phyloP scores from a whole-genome alignment of 1,140 invertebrate species.

The Ruditapes philippinarum region DNA sequence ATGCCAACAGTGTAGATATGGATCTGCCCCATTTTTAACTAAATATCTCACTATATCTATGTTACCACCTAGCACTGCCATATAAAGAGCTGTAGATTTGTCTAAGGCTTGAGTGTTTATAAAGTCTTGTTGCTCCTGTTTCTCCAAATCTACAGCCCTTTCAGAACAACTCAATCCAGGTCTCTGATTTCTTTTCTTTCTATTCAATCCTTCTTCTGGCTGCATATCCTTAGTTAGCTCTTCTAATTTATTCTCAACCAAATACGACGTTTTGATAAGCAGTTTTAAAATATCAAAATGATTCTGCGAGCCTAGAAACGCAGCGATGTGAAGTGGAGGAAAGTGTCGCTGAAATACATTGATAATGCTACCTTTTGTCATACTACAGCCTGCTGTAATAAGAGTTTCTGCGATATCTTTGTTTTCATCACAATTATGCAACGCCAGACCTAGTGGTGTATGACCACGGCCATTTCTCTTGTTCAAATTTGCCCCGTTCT shows the following conservation, averaged over 20 bases:
- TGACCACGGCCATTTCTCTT: conserved; percentile 62
- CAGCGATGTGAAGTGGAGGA: conserved; percentile 70
- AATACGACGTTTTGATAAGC: conserved; percentile 64
- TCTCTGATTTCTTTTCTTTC: background rate
- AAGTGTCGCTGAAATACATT: conserved; percentile 66
- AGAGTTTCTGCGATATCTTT: conserved; percentile 53
- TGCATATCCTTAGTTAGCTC: background rate
- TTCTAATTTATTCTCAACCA: background rate
- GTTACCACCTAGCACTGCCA: conserved; percentile 77
- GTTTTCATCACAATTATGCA: conserved; percentile 6
- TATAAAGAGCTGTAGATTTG: conserved; percentile 78
- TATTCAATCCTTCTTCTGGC: background rate
- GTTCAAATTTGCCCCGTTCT: conserved; percentile 70
- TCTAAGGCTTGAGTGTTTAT: conserved; percentile 58
- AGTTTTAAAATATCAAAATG: conserved; percentile 67
- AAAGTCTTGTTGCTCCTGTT: conserved; percentile 26
- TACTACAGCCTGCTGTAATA: conserved; percentile 61
- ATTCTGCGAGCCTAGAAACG: conserved; percentile 63
- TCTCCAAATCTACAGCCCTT: conserved; percentile 29
- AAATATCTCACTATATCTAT: conserved; percentile 75
- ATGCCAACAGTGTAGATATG: conserved; percentile 66
- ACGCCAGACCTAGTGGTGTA: conserved; percentile 69
- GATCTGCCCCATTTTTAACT: conserved; percentile 74
- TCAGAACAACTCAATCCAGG: conserved; percentile 43
- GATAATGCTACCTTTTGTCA: conserved; percentile 62